Conservation (phyloP, 1,140 invertebrate species). For the Megathymus violae region DNA sequence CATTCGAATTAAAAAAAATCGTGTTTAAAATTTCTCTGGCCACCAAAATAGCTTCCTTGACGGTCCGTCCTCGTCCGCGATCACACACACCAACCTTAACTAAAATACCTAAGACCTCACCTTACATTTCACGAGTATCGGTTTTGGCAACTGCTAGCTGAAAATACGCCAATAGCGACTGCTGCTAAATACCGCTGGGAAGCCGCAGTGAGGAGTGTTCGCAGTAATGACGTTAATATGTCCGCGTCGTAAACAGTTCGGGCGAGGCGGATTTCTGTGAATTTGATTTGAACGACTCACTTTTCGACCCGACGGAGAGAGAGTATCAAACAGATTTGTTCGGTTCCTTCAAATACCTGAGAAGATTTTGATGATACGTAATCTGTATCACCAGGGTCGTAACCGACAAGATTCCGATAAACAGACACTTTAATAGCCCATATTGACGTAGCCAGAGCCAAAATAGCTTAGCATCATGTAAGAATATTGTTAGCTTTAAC, state of each 20-base stretch:
- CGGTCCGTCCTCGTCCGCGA: no score
- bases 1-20: no score
- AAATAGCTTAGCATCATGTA: no score
- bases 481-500: no score
- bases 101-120: background rate
- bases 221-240: conserved; percentile 28
- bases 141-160: conserved; percentile 7
- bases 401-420: no score
- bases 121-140: background rate
- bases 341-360: background rate
- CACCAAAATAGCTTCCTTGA: no score
- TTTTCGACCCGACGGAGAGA: conserved; percentile 9
- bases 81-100: no score
- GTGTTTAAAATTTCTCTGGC: no score
- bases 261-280: conserved; percentile 7
- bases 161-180: conserved; percentile 4
- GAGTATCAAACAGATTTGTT: background rate
- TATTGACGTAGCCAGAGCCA: no score
- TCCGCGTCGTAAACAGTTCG: conserved; percentile 23
- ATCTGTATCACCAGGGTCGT: no score
- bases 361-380: no score
- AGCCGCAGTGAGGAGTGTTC: conserved; percentile 23
- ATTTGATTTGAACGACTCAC: conserved; percentile 13
- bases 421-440: no score
- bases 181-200: conserved; percentile 17